Base-by-base conservation (phyloP, 2,888 invertebrate species). In the Cryptocheilus praepositus region DNA sequence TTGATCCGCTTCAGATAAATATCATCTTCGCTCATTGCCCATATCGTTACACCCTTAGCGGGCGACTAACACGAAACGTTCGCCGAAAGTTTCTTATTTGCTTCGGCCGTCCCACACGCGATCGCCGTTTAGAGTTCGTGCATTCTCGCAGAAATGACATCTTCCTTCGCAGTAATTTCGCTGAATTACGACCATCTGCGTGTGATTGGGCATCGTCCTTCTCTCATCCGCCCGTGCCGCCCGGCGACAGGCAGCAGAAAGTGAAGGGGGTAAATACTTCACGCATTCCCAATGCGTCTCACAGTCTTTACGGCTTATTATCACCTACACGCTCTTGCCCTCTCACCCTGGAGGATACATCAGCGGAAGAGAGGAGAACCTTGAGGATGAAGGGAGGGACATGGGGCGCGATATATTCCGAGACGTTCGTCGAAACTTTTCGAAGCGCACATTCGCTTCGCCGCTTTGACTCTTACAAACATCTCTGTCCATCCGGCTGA, bases 261-360 rank as follows among this genome's bases (percentile, higher is more conserved):
- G 57, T 53, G 64, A 65, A 76, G 71, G 73, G 78, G 78, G 78
- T 76, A 81, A 83, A 83, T 80, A 81, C 77, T 82, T 82, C 82
- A 81, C 82, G 83, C 83, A 85, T 85, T 85, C 81, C 76, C 74
- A 74, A 82, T 81, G 76, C 79, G 82, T 83, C 72, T 83, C 84
- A 75, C 80, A 79, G 80, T 78, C 77, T 85, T 83, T 83, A 85
- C 82, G 80, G 80, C 83, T 85, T 84, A 85, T 85, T 85, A 85
- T 83, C 85, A 82, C 85, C 85, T 85, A 74, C 79, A 80, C 79
- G 83, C 80, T 81, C 69, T 70, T 76, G 77, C 73, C 80, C 83
- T 82, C 67, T 83, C 73, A 70, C 81, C 82, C 75, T 63, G 62
- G 63, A 61, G 68, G 67, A 73, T 81, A 81, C 74, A 80, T 81